A percentile compares a stretch with the other conserved stretches of the same genome.
Evolutionary conservation across 2,888 invertebrate species (phyloP).

Genomic region (Schizaphis graminum): DNA sequence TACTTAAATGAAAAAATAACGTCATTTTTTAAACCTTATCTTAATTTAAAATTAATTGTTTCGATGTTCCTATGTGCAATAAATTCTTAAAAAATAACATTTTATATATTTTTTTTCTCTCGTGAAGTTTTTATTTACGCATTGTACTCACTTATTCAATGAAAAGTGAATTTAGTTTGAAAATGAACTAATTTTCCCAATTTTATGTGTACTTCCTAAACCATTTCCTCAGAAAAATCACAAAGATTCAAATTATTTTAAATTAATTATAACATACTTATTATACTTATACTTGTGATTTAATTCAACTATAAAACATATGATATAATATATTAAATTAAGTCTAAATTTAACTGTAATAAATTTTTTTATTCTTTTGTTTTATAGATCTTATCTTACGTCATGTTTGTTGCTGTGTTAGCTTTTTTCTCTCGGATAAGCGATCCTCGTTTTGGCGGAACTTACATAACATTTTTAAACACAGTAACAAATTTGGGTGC

Average conservation of each 20-base stretch:
- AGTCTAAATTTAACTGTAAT: background rate
- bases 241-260: background rate
- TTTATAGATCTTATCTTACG: constrained; percentile 88
- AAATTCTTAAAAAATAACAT: background rate
- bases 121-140: background rate
- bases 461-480: constrained; percentile 98
- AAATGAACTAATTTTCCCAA: background rate
- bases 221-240: background rate
- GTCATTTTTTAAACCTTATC: background rate
- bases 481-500: constrained; percentile 97
- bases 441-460: constrained; percentile 96
- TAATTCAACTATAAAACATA: background rate
- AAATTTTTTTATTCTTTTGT: constrained; percentile 10
- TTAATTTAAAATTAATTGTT: background rate
- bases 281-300: background rate
- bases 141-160: background rate
- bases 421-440: constrained; percentile 97
- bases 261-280: background rate
- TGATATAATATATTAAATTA: background rate
- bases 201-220: background rate
- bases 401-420: constrained; percentile 98
- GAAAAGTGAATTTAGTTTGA: background rate
- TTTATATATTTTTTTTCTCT: background rate
- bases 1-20: background rate
- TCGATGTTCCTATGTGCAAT: background rate